phyloP scores from a whole-genome alignment of 1,140 invertebrate species.

The Samia ricini region DNA sequence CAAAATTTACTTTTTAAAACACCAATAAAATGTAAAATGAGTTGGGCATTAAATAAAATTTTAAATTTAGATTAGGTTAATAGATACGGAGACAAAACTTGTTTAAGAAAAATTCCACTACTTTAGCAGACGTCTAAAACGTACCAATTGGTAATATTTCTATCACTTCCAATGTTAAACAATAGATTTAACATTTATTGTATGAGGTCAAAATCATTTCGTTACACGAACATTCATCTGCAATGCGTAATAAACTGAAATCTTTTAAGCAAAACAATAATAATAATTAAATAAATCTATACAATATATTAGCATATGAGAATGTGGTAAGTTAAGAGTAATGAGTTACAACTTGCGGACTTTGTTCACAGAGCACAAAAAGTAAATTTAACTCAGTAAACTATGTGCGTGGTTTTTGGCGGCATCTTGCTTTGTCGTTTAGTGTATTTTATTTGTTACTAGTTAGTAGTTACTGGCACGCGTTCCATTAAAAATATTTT shows the following conservation, averaged over 20 bases:
- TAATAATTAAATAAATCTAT: not conserved
- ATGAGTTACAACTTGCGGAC: no score
- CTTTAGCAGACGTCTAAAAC: not conserved
- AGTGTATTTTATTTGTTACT: no score
- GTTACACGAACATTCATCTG: not conserved
- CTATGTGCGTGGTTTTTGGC: no score
- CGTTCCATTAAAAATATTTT: no score
- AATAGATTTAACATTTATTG: not conserved
- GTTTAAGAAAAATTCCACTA: not conserved
- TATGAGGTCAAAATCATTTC: not conserved
- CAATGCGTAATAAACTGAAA: no score
- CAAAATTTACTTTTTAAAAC: no score
- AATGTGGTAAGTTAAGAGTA: no score
- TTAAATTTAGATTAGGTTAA: not conserved
- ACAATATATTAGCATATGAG: no score
- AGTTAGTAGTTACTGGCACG: no score
- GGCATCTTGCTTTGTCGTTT: no score
- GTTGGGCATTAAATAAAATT: not conserved
- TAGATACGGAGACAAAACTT: not conserved
- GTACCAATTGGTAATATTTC: not conserved
- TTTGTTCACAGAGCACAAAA: no score
- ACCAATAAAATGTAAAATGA: not conserved
- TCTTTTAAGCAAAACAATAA: not conserved
- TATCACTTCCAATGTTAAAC: not conserved
- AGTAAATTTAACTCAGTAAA: no score